Conservation (phyloP, 2,888 invertebrate species). For the Stegophylla sp. region DNA sequence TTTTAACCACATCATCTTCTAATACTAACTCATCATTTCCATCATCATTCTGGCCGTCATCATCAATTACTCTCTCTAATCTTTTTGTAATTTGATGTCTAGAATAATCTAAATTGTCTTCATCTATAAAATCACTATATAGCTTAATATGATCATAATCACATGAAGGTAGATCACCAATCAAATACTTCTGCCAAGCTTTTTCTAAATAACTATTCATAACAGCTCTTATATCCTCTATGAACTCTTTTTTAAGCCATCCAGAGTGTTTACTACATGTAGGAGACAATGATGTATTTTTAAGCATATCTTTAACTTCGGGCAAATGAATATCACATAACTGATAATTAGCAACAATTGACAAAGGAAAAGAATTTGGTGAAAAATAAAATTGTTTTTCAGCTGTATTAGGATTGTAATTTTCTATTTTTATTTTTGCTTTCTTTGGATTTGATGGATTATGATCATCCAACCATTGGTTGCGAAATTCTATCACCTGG, state of each 20-base stretch:
- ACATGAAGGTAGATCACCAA: conserved; percentile 36
- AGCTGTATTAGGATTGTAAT: conserved; percentile 38
- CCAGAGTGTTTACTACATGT: conserved; percentile 50
- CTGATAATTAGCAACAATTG: conserved; percentile 53
- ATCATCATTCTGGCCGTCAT: conserved; percentile 8
- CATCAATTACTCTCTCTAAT: conserved; percentile 35
- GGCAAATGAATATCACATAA: conserved; percentile 57
- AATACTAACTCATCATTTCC: conserved; percentile 33
- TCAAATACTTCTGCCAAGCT: conserved; percentile 57
- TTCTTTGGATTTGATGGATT: conserved; percentile 37
- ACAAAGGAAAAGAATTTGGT: conserved; percentile 52
- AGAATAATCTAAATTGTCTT: conserved; percentile 54
- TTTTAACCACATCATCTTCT: conserved; percentile 20
- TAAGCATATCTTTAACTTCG: conserved; percentile 50
- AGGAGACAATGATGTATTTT: conserved; percentile 39
- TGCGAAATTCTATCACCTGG: conserved; percentile 45
- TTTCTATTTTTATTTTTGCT: conserved; percentile 35
- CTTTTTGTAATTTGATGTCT: conserved; percentile 42
- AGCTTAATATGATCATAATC: conserved; percentile 42
- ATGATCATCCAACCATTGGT: conserved; percentile 52
- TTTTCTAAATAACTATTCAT: conserved; percentile 52
- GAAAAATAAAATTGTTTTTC: conserved; percentile 58
- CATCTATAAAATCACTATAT: conserved; percentile 48
- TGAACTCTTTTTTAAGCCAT: conserved; percentile 49
- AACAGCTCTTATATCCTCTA: conserved; percentile 38